Conservation (phyloP, 2,888 invertebrate genomes). For the Cephus pygmeus region DNA sequence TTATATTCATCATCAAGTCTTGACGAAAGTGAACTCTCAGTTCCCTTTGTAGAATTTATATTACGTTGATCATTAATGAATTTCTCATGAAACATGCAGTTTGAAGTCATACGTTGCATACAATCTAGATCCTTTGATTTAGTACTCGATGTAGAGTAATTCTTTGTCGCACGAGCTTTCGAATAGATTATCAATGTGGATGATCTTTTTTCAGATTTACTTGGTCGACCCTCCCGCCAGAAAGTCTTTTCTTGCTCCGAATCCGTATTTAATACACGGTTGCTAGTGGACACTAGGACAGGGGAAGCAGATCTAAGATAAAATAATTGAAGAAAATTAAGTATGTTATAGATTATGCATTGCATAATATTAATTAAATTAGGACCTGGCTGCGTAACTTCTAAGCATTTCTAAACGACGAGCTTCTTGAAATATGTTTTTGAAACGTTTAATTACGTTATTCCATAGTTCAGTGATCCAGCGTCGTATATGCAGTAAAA, state of each 20-base stretch:
- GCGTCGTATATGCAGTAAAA: slow-evolving; percentile 21
- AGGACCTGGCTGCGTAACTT: slow-evolving; percentile 20
- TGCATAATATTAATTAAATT: background rate
- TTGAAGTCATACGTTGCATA: background rate
- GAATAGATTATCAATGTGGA: slow-evolving; percentile 1
- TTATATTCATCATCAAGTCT: slow-evolving; percentile 29
- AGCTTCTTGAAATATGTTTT: slow-evolving; percentile 24
- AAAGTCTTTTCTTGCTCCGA: slow-evolving; percentile 30
- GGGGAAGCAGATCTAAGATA: background rate
- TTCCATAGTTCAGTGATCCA: slow-evolving; percentile 38
- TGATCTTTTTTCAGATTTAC: slow-evolving; percentile 9
- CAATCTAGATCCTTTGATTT: background rate
- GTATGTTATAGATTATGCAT: background rate
- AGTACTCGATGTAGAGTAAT: background rate
- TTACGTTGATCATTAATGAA: background rate
- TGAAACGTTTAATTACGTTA: slow-evolving; percentile 28
- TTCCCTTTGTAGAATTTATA: background rate
- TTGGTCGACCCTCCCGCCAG: slow-evolving; percentile 29
- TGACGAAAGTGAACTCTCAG: slow-evolving; percentile 8
- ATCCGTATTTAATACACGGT: slow-evolving; percentile 12
- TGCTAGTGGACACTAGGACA: background rate
- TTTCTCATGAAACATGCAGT: background rate
- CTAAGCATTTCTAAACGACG: slow-evolving; percentile 9
- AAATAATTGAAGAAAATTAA: background rate
- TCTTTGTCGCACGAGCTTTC: background rate